These are phyloP conservation scores for Hyperopisus bebe DNA, from an alignment of 2,113 vertebrate genomes.

Conservation along the genomic window DNA sequence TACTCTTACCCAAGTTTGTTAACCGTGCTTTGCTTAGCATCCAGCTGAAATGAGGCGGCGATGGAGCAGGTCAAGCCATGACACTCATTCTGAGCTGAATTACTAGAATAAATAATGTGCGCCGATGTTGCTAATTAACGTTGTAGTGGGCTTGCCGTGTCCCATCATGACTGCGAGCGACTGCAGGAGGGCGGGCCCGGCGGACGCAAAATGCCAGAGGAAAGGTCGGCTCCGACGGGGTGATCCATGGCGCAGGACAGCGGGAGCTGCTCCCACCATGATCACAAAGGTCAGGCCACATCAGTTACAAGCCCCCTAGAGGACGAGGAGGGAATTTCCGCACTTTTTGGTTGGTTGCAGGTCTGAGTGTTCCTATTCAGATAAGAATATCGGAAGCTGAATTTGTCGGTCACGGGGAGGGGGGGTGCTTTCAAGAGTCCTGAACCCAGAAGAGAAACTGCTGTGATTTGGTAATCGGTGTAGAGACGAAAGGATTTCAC, in stretches of 20 bases:
- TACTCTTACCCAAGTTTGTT: too few relatives aligned
- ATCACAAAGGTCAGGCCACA: constrained; percentile 38
- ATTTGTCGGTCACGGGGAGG: neutral
- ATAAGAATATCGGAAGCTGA: neutral
- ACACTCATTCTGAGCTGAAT: neutral
- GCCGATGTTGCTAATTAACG: neutral
- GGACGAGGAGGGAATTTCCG: constrained; percentile 23
- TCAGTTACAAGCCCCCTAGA: constrained; percentile 31
- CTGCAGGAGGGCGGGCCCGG: constrained; percentile 45
- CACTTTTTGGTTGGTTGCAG: neutral
- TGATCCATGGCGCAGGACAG: constrained; percentile 3
- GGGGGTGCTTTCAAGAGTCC: neutral
- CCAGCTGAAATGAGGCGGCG: neutral
- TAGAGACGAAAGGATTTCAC: neutral
- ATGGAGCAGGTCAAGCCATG: neutral
- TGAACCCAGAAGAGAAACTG: constrained; percentile 14
- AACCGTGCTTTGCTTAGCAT: neutral
- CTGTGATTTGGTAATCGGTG: constrained; percentile 50
- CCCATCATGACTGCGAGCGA: constrained; percentile 30
- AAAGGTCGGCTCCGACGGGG: constrained; percentile 55
- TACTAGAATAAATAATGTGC: neutral
- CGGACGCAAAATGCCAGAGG: constrained; percentile 54
- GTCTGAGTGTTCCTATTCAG: neutral
- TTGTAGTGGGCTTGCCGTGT: constrained; percentile 35
- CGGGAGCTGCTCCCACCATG: constrained; percentile 44